Conservation (phyloP, 2,888 invertebrate species). For the Volucella bombylans region DNA sequence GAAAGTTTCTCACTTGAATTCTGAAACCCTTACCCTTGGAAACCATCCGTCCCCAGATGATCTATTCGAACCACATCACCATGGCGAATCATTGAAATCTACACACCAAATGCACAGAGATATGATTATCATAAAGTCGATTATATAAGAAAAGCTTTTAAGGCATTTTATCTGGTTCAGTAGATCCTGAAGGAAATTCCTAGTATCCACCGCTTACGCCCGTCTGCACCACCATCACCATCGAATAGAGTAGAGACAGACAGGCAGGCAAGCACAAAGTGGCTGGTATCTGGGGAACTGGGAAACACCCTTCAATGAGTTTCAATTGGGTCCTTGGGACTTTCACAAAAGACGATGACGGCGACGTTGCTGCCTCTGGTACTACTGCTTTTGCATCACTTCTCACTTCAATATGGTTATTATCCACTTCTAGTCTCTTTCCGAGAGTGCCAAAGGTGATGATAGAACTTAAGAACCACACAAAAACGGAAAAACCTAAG, state of each 20-base stretch:
- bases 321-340: constrained; percentile 65
- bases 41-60: no score
- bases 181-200: constrained; percentile 49
- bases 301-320: constrained; percentile 68
- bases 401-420: constrained; percentile 66
- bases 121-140: constrained; percentile 68
- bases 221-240: background rate
- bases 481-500: background rate
- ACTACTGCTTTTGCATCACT: constrained; percentile 51
- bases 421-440: constrained; percentile 66
- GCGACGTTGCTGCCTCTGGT: background rate
- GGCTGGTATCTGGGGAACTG: constrained; percentile 36
- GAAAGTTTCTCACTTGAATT: no score
- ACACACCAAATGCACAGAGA: constrained; percentile 36
- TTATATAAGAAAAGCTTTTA: constrained; percentile 64
- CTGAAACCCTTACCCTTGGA: no score
- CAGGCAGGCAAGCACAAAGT: constrained; percentile 11
- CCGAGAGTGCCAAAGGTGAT: constrained; percentile 64
- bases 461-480: constrained; percentile 57
- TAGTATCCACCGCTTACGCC: constrained; percentile 3
- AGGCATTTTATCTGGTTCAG: constrained; percentile 68
- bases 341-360: constrained; percentile 50
- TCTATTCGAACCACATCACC: constrained; percentile 13
- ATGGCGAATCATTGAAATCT: constrained; percentile 13
- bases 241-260: background rate